Evolutionary conservation across 2,888 invertebrate genomes (phyloP).

Genomic region (Phortica magna): DNA sequence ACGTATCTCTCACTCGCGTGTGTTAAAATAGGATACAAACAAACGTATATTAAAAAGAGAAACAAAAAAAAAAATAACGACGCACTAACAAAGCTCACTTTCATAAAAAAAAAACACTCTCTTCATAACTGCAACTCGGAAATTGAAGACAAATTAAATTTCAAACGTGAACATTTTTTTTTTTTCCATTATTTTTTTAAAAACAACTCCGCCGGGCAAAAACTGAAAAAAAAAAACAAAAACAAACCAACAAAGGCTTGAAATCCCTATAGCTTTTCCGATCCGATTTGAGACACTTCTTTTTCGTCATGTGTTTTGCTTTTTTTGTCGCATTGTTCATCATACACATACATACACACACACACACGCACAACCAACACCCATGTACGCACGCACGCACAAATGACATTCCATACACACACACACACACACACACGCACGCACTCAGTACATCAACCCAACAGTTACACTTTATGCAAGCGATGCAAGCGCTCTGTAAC

Average conservation of each 20-base stretch:
- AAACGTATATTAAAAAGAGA: slow-evolving; percentile 29
- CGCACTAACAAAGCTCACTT: slow-evolving; percentile 38
- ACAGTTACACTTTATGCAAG: neutral
- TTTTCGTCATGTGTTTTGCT: slow-evolving; percentile 62
- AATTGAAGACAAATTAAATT: slow-evolving; percentile 4
- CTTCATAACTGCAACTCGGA: slow-evolving; percentile 11
- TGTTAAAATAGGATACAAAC: too few species aligned
- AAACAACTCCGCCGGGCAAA: neutral
- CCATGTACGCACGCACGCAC: slow-evolving; percentile 41
- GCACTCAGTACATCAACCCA: neutral
- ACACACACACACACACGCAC: slow-evolving; percentile 24
- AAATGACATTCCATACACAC: slow-evolving; percentile 40
- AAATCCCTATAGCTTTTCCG: slow-evolving; percentile 80
- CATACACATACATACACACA: slow-evolving; percentile 48
- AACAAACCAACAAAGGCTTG: slow-evolving; percentile 74
- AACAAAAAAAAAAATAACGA: slow-evolving; percentile 29
- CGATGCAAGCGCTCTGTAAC: neutral
- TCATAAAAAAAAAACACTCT: slow-evolving; percentile 42
- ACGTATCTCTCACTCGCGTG: slow-evolving; percentile 26
- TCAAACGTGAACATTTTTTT: slow-evolving; percentile 29
- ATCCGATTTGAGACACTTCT: slow-evolving; percentile 72
- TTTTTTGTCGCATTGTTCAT: slow-evolving; percentile 66
- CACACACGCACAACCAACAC: slow-evolving; percentile 29
- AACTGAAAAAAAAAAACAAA: slow-evolving; percentile 36
- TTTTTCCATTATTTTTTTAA: slow-evolving; percentile 16